Evolutionary conservation across 2,113 vertebrate species (phyloP), one percentile per base, ranked within the genome.

Genomic region (Parus major): DNA sequence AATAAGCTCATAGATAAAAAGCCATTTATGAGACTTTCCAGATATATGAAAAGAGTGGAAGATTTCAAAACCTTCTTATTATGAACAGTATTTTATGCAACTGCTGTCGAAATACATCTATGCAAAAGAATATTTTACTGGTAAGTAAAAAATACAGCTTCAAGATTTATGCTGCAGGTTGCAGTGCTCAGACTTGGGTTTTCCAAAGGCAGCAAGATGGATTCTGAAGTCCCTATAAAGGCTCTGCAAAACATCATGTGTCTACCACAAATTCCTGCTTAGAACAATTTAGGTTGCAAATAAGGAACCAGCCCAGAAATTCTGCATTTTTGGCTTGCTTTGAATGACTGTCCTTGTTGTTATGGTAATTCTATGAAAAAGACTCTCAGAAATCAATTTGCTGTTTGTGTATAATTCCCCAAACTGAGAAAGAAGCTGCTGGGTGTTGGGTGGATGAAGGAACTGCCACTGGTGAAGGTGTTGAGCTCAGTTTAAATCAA

Each of bases 321-420:
- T 86, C 77, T 46, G 69, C 27, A 75, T 68, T 91, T 95, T 91
- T 84, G 60, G 72, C 89, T 66, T 1, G 5, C 57, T 84, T 71
- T 33, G 61, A 89, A 71, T 29, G 52, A 22, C 56, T 50, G 42
- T 35, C 60, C 65, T 89, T 68, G 90, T 91, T 86, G 93, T 94
- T 96, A 87, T 87, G 90, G 73, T 79, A 95, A 94, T 95, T 84
- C 66, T 14, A 7, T 21, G 61, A 52, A 75, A 95, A 64, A 82
- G 50, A 68, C 41, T 44, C 49, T 71, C 87, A 39, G 77, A 92
- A 92, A 93, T 92, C 69, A 64, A 66, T 82, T 96, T 95, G 53
- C 55, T 91, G 60, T 89, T 92, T 70, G 65, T 2, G 5, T 64
- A 6, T 41, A 46, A 81, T 77, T 82, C 71, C 93, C 64, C 8